A percentile compares a stretch with the other conserved stretches of the same genome.
phyloP scores from a whole-genome alignment of 2,797 vertebrate species.

The Acomys russatus region DNA sequence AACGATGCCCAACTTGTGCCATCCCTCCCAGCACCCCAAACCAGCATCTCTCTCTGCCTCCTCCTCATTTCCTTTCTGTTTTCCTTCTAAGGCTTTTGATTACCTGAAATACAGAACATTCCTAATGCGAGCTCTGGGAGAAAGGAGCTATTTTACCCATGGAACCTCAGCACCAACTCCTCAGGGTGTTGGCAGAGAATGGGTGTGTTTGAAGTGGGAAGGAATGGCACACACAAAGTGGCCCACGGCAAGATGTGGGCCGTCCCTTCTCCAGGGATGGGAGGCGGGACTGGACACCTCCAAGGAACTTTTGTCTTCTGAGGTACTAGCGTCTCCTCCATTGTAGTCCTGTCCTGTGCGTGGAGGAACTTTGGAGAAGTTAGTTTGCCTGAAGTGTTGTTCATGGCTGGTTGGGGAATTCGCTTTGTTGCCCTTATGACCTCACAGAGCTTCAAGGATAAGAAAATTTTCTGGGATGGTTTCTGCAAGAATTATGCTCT shows the following conservation, averaged over 20 bases:
- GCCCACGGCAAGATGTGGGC: neutral
- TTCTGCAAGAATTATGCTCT: neutral
- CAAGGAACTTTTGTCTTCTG: constrained; percentile 52
- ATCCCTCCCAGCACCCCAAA: neutral
- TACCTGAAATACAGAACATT: constrained; percentile 6
- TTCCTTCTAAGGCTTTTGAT: constrained; percentile 37
- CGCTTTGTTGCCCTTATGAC: neutral
- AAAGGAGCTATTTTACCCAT: neutral
- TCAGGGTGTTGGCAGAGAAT: neutral
- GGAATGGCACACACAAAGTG: neutral
- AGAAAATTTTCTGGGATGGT: neutral
- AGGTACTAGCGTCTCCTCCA: neutral
- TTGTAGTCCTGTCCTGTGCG: neutral
- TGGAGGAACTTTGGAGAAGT: neutral
- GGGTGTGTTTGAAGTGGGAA: neutral
- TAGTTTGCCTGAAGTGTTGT: neutral
- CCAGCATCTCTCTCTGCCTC: neutral
- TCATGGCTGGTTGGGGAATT: neutral
- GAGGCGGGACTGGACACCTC: neutral
- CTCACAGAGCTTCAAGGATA: neutral
- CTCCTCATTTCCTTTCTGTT: neutral
- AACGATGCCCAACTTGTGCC: constrained; percentile 18
- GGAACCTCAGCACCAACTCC: neutral
- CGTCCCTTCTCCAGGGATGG: constrained; percentile 3
- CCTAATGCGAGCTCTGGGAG: neutral